These are phyloP conservation scores for Tenualosa ilisha DNA, from an alignment of 2,797 vertebrate species.

Conservation along the genomic window DNA sequence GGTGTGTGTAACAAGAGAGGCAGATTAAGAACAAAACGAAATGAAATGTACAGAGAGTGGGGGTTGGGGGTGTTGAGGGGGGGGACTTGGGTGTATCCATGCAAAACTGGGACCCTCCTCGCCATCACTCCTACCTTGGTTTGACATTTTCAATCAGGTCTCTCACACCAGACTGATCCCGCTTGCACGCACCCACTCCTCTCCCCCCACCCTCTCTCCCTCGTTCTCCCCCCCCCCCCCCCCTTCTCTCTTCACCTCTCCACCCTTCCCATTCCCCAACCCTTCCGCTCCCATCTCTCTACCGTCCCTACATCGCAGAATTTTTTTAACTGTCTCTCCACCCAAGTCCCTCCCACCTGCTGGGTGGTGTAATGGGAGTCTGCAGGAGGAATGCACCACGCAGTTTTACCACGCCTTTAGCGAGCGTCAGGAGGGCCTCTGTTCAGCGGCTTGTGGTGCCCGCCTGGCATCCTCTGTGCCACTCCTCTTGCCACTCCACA, in stretches of 20 bases:
- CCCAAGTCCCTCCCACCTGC: not conserved
- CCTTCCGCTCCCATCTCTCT: not conserved
- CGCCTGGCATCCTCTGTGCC: not conserved
- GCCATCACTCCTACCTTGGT: constrained; percentile 14
- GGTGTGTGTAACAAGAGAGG: not conserved
- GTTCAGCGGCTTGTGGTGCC: not conserved
- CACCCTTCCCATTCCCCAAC: not conserved
- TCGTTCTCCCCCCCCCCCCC: not conserved
- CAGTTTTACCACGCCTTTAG: not conserved
- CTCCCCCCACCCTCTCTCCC: not conserved
- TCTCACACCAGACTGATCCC: constrained; percentile 25
- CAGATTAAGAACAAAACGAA: constrained; percentile 4
- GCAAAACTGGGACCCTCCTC: constrained; percentile 13
- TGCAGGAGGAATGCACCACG: not conserved
- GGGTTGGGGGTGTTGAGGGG: constrained; percentile 22
- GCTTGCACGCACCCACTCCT: not conserved
- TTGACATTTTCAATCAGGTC: constrained; percentile 35
- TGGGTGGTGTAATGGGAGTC: not conserved
- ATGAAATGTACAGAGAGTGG: not conserved
- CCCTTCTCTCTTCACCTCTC: not conserved
- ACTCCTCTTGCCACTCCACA: not conserved
- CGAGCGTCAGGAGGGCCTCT: not conserved
- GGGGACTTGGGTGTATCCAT: constrained; percentile 27
- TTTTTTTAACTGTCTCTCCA: not conserved
- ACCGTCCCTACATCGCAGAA: not conserved